These are phyloP conservation scores for Elanus axillaris DNA, from an alignment of 2,113 vertebrate genomes.

Conservation along the genomic window DNA sequence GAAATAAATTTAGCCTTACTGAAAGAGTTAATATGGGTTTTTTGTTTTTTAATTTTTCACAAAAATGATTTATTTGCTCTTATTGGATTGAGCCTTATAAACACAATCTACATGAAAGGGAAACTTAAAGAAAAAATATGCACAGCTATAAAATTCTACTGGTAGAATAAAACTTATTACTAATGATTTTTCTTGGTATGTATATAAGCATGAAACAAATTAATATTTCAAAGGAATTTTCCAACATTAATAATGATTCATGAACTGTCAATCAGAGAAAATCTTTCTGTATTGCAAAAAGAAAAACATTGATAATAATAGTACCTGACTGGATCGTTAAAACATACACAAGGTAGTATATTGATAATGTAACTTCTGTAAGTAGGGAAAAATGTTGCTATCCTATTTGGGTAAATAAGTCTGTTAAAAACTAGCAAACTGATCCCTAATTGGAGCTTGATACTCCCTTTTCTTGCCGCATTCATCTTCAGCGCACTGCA, in stretches of 20 bases:
- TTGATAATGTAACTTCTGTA: not conserved
- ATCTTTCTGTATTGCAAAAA: not conserved
- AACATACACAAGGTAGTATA: not conserved
- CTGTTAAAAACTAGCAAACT: not conserved
- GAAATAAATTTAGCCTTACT: not conserved
- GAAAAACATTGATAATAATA: not conserved
- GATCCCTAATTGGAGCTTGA: not conserved
- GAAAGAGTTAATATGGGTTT: not conserved
- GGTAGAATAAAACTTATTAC: not conserved
- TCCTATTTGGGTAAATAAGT: not conserved
- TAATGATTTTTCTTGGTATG: not conserved
- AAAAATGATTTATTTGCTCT: not conserved
- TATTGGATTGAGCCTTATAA: not conserved
- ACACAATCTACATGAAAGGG: not conserved
- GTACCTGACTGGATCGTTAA: not conserved
- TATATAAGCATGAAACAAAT: not conserved
- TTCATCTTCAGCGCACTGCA: not conserved
- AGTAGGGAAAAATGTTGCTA: not conserved
- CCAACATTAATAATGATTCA: not conserved
- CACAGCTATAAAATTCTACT: not conserved
- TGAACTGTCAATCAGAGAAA: not conserved
- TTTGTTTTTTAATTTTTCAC: not conserved
- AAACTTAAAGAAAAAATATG: not conserved
- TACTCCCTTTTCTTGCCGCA: not conserved
- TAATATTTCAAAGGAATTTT: not conserved